A percentile compares a stretch with the other conserved stretches of the same genome.
Conservation (phyloP, 2,113 vertebrate genomes). For the Dunckerocampus dactyliophorus region DNA sequence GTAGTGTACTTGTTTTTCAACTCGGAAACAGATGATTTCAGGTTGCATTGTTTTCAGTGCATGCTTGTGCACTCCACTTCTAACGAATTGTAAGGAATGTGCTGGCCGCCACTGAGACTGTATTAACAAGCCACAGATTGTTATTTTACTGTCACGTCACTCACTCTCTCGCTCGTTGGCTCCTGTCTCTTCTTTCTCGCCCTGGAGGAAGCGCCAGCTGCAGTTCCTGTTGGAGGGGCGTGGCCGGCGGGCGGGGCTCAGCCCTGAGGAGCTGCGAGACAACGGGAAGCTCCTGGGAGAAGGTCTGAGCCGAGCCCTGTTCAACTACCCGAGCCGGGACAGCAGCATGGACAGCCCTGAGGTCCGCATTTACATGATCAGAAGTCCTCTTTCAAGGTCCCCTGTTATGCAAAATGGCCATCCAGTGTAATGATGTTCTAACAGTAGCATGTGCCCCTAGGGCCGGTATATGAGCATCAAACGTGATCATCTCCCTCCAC, state of each 20-base stretch:
- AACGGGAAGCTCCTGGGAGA: slow-evolving; percentile 81
- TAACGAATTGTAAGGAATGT: too few species aligned
- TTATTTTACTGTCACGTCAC: neutral
- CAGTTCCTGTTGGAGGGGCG: slow-evolving; percentile 85
- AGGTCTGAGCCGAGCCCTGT: slow-evolving; percentile 75
- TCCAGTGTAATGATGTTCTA: too few species aligned
- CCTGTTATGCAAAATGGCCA: too few species aligned
- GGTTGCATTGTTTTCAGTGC: too few species aligned
- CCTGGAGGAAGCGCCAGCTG: slow-evolving; percentile 86
- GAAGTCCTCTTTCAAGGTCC: too few species aligned
- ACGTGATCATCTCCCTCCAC: too few species aligned
- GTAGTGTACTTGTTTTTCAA: too few species aligned
- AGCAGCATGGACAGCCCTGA: slow-evolving; percentile 81
- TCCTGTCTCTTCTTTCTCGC: slow-evolving; percentile 12
- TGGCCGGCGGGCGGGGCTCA: slow-evolving; percentile 77
- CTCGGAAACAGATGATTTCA: too few species aligned
- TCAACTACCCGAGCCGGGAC: slow-evolving; percentile 85
- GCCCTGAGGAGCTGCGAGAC: slow-evolving; percentile 81
- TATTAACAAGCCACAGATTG: neutral
- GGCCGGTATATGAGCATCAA: too few species aligned
- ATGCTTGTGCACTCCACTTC: too few species aligned
- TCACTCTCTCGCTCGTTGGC: neutral
- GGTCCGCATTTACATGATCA: slow-evolving; percentile 59
- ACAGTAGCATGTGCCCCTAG: too few species aligned
- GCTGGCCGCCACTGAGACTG: neutral